Evolutionary conservation across 2,797 vertebrate species (phyloP).

Genomic region (Lithobates sylvaticus): DNA sequence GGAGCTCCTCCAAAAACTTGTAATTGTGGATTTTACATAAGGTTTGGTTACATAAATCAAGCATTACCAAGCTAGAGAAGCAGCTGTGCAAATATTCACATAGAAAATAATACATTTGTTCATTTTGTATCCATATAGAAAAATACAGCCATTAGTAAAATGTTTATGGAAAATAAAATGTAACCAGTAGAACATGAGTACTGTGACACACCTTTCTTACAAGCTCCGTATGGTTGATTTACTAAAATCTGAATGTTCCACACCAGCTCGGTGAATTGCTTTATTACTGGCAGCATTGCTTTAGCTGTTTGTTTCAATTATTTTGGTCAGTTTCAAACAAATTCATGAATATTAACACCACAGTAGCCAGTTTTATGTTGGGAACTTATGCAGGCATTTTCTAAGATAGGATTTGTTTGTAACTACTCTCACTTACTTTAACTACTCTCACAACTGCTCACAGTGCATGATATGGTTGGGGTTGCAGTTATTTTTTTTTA

Average conservation of each 20-base stretch:
- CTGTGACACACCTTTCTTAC: not conserved
- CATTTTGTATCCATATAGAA: not conserved
- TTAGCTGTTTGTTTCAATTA: not conserved
- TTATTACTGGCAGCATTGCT: not conserved
- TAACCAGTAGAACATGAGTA: not conserved
- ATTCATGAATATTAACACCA: not conserved
- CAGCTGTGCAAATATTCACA: slow-evolving; percentile 1
- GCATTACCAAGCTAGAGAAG: not conserved
- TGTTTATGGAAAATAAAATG: slow-evolving; percentile 2
- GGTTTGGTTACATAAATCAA: not conserved
- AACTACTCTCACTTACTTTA: not conserved
- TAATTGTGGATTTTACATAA: not conserved
- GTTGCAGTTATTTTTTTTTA: not conserved
- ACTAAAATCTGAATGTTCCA: not conserved
- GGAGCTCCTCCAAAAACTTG: not conserved
- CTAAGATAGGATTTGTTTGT: not conserved
- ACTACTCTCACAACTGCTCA: not conserved
- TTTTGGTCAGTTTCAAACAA: not conserved
- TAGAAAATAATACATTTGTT: not conserved
- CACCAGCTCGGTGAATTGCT: not conserved
- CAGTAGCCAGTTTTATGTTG: not conserved
- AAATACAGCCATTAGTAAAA: not conserved
- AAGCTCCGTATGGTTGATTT: not conserved
- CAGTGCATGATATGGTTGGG: no score
- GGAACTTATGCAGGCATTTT: not conserved